phyloP scores from a whole-genome alignment of 2,888 invertebrate genomes.

The Heliconius aoede region DNA sequence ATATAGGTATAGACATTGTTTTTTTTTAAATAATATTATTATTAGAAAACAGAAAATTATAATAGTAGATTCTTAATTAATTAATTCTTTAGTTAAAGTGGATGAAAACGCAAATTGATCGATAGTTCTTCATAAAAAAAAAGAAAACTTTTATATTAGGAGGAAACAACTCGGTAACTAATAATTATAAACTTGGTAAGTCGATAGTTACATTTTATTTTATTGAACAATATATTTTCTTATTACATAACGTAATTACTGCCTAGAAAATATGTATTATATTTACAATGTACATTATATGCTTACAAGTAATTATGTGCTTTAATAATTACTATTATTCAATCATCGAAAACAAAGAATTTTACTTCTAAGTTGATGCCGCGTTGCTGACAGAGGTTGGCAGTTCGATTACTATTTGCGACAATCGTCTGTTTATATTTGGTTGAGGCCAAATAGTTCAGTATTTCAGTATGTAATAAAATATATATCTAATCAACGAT shows the following conservation, averaged over 20 bases:
- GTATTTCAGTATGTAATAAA: no score
- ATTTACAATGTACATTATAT: not conserved
- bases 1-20: not conserved
- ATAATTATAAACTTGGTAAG: not conserved
- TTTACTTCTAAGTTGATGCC: no score
- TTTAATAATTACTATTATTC: not conserved
- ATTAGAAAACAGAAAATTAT: not conserved
- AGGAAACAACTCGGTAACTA: not conserved
- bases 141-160: not conserved
- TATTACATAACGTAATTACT: not conserved
- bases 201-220: conserved; percentile 1
- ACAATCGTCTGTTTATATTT: no score
- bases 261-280: not conserved
- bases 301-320: not conserved
- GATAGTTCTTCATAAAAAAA: conserved; percentile 3
- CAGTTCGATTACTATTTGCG: not conserved
- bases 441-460: no score
- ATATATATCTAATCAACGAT: not conserved
- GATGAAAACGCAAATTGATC: not conserved
- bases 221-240: not conserved
- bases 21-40: not conserved
- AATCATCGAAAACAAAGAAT: not conserved
- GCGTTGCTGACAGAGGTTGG: not conserved
- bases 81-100: not conserved
- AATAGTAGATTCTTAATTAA: no score